Percentiles rank a stretch among this genome's conserved stretches.
These are phyloP conservation scores for Bombyx mandarina DNA, from an alignment of 1,140 invertebrate genomes.

Conservation along the genomic window DNA sequence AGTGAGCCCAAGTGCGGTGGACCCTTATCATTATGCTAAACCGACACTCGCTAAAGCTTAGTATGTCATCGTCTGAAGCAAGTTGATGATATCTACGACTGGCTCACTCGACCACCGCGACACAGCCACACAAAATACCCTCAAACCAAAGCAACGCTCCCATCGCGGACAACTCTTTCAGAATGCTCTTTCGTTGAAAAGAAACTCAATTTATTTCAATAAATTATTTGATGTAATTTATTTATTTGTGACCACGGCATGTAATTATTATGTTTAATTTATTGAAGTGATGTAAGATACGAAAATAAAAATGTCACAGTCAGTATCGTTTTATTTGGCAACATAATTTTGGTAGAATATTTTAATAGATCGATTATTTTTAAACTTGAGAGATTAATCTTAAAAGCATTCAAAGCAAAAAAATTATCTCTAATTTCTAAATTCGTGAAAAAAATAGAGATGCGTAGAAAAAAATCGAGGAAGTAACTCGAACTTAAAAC, in stretches of 20 bases:
- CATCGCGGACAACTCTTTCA: conserved; percentile 34
- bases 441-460: no score
- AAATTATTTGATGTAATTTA: conserved; percentile 66
- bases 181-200: conserved; percentile 31
- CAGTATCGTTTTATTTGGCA: conserved; percentile 37
- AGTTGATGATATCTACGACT: conserved; percentile 13
- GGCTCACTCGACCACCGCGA: conserved; percentile 24
- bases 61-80: conserved; percentile 12
- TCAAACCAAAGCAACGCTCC: conserved; percentile 63
- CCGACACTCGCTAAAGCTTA: conserved; percentile 73
- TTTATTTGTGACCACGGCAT: conserved; percentile 59
- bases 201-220: conserved; percentile 51
- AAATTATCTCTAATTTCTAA: no score
- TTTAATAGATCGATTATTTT: not conserved
- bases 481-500: no score
- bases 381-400: not conserved
- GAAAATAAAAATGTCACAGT: conserved; percentile 46
- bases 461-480: no score
- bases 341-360: not conserved
- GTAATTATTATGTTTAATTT: conserved; percentile 51
- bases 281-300: conserved; percentile 49
- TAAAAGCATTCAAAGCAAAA: not conserved
- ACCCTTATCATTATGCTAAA: conserved; percentile 73
- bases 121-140: conserved; percentile 42
- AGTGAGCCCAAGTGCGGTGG: conserved; percentile 57